phyloP scores from a whole-genome alignment of 2,113 vertebrate species.

The Poicephalus meyeri region DNA sequence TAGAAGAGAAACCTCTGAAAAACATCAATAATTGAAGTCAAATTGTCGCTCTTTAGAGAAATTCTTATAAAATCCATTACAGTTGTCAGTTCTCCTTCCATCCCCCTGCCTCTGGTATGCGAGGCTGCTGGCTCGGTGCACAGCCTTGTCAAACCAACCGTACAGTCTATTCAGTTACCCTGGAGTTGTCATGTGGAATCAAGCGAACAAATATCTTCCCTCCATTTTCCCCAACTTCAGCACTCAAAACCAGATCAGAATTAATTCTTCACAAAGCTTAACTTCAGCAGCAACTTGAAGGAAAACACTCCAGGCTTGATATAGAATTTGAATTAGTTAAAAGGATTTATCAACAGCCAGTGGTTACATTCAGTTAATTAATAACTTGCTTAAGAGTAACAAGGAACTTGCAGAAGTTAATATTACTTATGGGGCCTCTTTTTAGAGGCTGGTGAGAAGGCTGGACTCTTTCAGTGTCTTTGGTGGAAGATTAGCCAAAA shows the following conservation, averaged over 20 bases:
- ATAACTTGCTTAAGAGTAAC: conserved; percentile 65
- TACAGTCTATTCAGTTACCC: conserved; percentile 66
- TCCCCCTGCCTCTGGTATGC: conserved; percentile 69
- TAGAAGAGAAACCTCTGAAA: conserved; percentile 31
- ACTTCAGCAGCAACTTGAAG: not conserved
- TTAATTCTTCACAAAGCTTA: conserved; percentile 36
- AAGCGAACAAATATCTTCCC: conserved; percentile 72
- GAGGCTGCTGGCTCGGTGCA: conserved; percentile 51
- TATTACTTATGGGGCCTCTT: conserved; percentile 38
- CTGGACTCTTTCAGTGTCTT: not conserved
- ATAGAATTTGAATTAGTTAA: conserved; percentile 50
- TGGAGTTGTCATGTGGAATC: conserved; percentile 76
- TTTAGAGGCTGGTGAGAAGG: not conserved
- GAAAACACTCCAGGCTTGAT: not conserved
- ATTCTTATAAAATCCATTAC: conserved; percentile 38
- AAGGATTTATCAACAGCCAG: conserved; percentile 64
- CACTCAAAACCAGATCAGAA: conserved; percentile 37
- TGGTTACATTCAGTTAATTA: conserved; percentile 72
- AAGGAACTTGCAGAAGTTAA: conserved; percentile 66
- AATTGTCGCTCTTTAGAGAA: conserved; percentile 16
- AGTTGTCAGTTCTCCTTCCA: conserved; percentile 55
- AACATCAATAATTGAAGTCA: conserved; percentile 66
- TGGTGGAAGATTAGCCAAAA: not conserved
- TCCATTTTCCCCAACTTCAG: not conserved
- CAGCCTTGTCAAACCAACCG: conserved; percentile 67